phyloP scores from a whole-genome alignment of 2,888 invertebrate genomes.

The Ommatoiulus sabulosus region DNA sequence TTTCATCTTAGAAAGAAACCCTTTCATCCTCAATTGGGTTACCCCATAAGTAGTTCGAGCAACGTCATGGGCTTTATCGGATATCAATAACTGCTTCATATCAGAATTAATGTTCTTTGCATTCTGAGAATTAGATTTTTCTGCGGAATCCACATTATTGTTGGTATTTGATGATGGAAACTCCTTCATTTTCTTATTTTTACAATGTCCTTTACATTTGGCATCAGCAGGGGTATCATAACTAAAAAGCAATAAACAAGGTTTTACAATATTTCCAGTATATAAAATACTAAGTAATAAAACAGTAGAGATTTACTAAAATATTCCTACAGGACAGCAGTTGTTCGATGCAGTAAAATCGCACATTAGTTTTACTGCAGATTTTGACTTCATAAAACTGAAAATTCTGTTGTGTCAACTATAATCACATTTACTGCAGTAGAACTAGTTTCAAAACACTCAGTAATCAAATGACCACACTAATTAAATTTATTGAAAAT shows the following conservation, averaged over 20 bases:
- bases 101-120: slow-evolving; percentile 29
- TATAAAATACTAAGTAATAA: background rate
- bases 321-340: too few species aligned
- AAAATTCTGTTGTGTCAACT: background rate
- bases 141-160: background rate
- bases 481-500: too few species aligned
- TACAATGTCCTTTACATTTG: background rate
- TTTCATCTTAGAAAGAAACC: slow-evolving; percentile 46
- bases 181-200: slow-evolving; percentile 28
- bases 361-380: too few species aligned
- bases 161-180: slow-evolving; percentile 21
- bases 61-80: slow-evolving; percentile 17
- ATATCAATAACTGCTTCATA: slow-evolving; percentile 27
- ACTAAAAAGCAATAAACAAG: slow-evolving; percentile 45
- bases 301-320: too few species aligned
- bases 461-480: too few species aligned
- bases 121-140: background rate
- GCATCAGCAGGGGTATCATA: background rate
- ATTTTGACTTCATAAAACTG: too few species aligned
- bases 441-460: too few species aligned
- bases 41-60: slow-evolving; percentile 3
- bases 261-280: background rate
- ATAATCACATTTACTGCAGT: background rate
- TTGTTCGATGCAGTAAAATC: too few species aligned
- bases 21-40: slow-evolving; percentile 47